Base-by-base conservation (phyloP, 1,140 invertebrate genomes). In the Drosophila albomicans region DNA sequence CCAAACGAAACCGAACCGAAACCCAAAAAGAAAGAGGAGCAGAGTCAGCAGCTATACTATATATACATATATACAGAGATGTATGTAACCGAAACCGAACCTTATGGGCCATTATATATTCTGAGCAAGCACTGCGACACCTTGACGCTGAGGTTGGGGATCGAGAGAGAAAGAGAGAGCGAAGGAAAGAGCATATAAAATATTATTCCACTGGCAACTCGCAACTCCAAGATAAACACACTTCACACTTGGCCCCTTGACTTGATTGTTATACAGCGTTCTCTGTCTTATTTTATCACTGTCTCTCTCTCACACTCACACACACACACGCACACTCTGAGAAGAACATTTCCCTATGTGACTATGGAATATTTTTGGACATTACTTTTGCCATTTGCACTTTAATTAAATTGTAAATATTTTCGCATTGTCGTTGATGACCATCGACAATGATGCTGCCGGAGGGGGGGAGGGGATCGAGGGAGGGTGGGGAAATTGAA, bases 321-420 rank as follows among this genome's bases (percentile, higher is more conserved):
- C 16, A 20, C 16, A 20, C 20, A 20, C 20, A 20, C 20, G 4
- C 20, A 25, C 20, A 25, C 3, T 25, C 3, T 25, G 20, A 25
- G 20, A 25, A 25, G 20, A 25, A 25, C 5, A 4, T 28, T 16
- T 1, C 41, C 15, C 16, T 63, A 45, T 62, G 16, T 63, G 5
- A 38, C 28, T 15, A 25, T 8, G 6, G 7, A 64, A 45, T 61
- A 38, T 71, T 48, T 64, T 13, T 56, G 45, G 70, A 52, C 64
- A 82, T 69, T 86, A 78, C 67, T 73, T 79, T 62, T 51, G 72
- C 61, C 79, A 86, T 81, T 74, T 87, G 72, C 71, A 69, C 84
- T 88, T 87, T 87, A 87, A 87, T 87, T 87, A 88, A 87, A 88
- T 88, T 86, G 79, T 74, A 86, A 88, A 88, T 88, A 87, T 88